Evolutionary conservation across 2,888 invertebrate genomes (phyloP).

Genomic region (Pollenia labialis): DNA sequence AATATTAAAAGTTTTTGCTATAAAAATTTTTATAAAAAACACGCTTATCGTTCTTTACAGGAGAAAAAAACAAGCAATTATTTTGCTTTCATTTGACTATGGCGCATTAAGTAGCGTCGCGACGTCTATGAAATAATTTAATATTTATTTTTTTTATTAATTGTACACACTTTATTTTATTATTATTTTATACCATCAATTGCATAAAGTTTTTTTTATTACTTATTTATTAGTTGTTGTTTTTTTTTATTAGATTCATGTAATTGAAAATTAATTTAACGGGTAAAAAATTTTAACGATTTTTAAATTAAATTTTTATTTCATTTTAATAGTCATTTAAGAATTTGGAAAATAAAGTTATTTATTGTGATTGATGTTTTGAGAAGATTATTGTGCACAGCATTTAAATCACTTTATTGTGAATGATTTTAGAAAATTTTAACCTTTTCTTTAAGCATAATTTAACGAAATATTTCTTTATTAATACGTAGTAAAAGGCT

Average conservation of each 20-base stretch:
- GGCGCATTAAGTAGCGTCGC: slow-evolving; percentile 77
- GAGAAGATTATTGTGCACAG: too few species aligned
- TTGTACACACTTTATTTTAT: slow-evolving; percentile 22
- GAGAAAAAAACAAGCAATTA: background rate
- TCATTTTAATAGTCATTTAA: background rate
- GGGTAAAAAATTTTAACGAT: background rate
- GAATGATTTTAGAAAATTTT: too few species aligned
- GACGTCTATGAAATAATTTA: slow-evolving; percentile 80
- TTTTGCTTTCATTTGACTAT: slow-evolving; percentile 64
- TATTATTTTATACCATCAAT: slow-evolving; percentile 25
- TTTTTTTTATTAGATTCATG: slow-evolving; percentile 16
- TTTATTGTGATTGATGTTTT: too few species aligned
- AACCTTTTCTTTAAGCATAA: too few species aligned
- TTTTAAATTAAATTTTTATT: background rate
- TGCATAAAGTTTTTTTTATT: slow-evolving; percentile 23
- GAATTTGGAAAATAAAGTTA: background rate
- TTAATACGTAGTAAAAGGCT: too few species aligned
- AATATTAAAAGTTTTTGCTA: background rate
- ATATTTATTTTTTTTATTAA: slow-evolving; percentile 18
- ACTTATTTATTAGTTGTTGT: background rate
- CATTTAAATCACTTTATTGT: too few species aligned
- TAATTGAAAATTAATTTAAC: slow-evolving; percentile 37
- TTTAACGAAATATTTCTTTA: too few species aligned
- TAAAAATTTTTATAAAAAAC: slow-evolving; percentile 23
- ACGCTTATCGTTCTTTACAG: slow-evolving; percentile 49